Evolutionary conservation across 2,888 invertebrate genomes (phyloP).

Genomic region (Spilarctia lutea): DNA sequence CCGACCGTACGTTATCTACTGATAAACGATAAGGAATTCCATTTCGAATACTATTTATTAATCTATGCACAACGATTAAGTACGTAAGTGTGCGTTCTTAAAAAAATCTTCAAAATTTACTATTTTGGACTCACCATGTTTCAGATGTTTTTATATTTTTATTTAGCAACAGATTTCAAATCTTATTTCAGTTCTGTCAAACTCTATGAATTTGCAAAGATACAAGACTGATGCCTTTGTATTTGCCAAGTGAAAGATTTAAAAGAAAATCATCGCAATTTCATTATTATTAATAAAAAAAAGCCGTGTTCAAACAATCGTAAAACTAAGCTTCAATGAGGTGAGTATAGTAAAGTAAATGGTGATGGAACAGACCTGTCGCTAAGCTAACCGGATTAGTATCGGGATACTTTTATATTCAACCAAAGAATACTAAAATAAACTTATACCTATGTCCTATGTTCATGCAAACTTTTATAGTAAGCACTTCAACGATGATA

Average conservation of each 20-base stretch:
- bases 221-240: neutral
- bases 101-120: neutral
- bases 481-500: neutral
- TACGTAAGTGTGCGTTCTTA: neutral
- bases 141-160: neutral
- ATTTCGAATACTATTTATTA: conserved; percentile 6
- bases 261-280: neutral
- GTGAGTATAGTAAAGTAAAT: neutral
- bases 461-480: neutral
- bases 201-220: too few species aligned
- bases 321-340: neutral
- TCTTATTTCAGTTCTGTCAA: too few species aligned
- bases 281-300: neutral
- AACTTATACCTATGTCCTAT: neutral
- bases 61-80: neutral
- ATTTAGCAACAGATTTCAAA: neutral
- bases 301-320: neutral
- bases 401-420: neutral
- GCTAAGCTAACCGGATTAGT: neutral
- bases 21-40: neutral
- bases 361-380: neutral
- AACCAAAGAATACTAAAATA: neutral
- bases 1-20: conserved; percentile 1
- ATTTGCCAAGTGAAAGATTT: neutral
- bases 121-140: neutral